Evolutionary conservation across 2,797 vertebrate genomes (phyloP), one percentile per base, ranked within the genome.

Genomic region (Chelon auratus): DNA sequence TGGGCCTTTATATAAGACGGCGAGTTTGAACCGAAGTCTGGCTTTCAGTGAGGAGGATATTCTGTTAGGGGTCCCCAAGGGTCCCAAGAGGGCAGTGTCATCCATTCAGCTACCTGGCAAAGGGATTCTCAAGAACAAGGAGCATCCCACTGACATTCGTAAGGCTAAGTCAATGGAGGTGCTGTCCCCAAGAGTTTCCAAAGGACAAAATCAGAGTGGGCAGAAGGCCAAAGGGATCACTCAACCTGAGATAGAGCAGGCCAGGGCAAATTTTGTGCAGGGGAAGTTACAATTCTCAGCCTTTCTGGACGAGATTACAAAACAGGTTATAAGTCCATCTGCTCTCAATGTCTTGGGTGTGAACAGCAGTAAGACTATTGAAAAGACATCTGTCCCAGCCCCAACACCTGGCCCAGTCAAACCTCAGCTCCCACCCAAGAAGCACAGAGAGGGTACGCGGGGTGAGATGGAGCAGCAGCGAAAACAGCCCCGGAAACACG

Each of bases 281-380:
- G 93, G 92, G 78, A 96, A 95, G 74, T 24, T 95, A 40, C 93
- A 92, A 47, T 96, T 96, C 58, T 96, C 96, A 9, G 94, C 93
- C 10, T 96, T 96, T 88, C 85, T 96, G 42, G 93, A 96, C 65
- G 96, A 96, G 80, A 96, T 96, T 62, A 96, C 95, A 8, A 91
- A 86, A 45, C 95, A 95, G 55, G 94, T 96, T 15, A 93, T 96
- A 56, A 96, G 95, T 77, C 94, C 95, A 0, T 94, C 93, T 0
- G 87, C 78, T 18, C 94, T 96, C 22, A 93, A 42, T 22, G 93
- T 88, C 39, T 84, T 95, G 17, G 94, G 95, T 13, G 62, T 94
- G 24, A 92, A 77, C 54, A 65, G 57, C n/a, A 58, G 54, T 47
- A 86, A 87, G 81, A 47, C 51, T 9, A 12, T 50, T 5, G 78